Evolutionary conservation across 35 echinoderm and acorn worm genomes (phyloP).

Genomic region (Hemicentrotus pulcherrimus): DNA sequence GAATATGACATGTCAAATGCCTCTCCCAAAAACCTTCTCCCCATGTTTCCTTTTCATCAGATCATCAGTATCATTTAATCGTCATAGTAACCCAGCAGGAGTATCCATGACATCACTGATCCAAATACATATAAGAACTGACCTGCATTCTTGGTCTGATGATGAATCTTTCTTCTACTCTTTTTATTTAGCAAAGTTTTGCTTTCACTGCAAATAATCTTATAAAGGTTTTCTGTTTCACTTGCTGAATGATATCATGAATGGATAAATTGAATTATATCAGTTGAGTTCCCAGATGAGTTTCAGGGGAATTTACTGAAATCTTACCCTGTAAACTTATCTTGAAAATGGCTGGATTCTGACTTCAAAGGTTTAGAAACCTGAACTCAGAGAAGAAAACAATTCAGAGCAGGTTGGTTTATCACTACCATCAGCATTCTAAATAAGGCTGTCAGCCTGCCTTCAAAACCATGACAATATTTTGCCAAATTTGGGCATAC

Average conservation of each 20-base stretch:
- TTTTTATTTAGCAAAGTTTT: not conserved
- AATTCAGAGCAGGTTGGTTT: not conserved
- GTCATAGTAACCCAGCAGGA: slow-evolving; percentile 9
- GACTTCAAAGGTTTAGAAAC: not conserved
- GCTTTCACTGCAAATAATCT: not conserved
- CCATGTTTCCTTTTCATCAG: slow-evolving; percentile 17
- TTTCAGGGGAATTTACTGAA: not conserved
- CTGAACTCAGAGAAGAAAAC: not conserved
- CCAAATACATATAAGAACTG: not conserved
- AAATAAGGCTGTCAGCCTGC: not conserved
- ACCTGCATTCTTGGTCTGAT: not conserved
- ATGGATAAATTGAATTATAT: not conserved
- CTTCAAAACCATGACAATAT: not conserved
- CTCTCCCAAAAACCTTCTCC: not conserved
- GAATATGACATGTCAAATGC: not conserved
- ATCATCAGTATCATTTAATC: slow-evolving; percentile 14
- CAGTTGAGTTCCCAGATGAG: not conserved
- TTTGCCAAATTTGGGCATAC: not conserved
- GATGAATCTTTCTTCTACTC: not conserved
- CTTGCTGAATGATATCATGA: not conserved
- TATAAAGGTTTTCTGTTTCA: slow-evolving; percentile 14
- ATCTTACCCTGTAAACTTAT: slow-evolving; percentile 3
- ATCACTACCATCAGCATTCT: not conserved
- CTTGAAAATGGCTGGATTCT: not conserved
- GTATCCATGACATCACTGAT: not conserved